Percentiles rank a stretch among this genome's conserved stretches.
Evolutionary conservation across 2,888 invertebrate species (phyloP).

Genomic region (Agrochola macilenta): DNA sequence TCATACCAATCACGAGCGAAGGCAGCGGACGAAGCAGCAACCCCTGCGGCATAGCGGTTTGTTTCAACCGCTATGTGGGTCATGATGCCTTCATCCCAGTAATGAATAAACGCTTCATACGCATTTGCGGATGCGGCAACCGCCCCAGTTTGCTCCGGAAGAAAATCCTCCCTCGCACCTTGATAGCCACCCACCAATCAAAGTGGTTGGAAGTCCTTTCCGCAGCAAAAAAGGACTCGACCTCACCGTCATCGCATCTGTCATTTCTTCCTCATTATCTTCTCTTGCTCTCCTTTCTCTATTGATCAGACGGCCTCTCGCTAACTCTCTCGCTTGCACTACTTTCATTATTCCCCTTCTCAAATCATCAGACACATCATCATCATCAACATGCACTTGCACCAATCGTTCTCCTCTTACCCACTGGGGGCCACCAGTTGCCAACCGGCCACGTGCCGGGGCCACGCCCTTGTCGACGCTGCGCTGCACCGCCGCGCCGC

Average conservation of each 20-base stretch:
- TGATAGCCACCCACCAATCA: background rate
- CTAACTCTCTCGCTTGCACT: background rate
- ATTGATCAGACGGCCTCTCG: background rate
- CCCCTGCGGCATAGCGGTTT: too few relatives aligned
- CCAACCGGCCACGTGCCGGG: too few relatives aligned
- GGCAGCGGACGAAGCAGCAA: too few relatives aligned
- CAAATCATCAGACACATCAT: too few relatives aligned
- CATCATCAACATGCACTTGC: too few relatives aligned
- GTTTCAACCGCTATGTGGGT: too few relatives aligned
- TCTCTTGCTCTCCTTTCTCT: background rate
- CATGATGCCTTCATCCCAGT: too few relatives aligned
- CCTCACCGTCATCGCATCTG: background rate
- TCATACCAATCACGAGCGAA: constrained; percentile 4
- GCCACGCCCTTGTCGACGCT: too few relatives aligned
- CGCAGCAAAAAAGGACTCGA: background rate
- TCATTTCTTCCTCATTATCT: background rate
- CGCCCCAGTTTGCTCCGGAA: background rate
- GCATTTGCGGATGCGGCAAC: background rate
- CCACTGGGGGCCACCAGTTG: too few relatives aligned
- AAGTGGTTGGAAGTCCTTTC: background rate
- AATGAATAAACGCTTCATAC: background rate
- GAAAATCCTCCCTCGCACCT: background rate
- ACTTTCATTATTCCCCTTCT: background rate
- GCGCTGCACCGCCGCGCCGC: too few relatives aligned
- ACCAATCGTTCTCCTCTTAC: too few relatives aligned